A percentile compares a stretch with the other conserved stretches of the same genome.
phyloP scores from a whole-genome alignment of 2,888 invertebrate genomes.

The Steinernema scapterisci region DNA sequence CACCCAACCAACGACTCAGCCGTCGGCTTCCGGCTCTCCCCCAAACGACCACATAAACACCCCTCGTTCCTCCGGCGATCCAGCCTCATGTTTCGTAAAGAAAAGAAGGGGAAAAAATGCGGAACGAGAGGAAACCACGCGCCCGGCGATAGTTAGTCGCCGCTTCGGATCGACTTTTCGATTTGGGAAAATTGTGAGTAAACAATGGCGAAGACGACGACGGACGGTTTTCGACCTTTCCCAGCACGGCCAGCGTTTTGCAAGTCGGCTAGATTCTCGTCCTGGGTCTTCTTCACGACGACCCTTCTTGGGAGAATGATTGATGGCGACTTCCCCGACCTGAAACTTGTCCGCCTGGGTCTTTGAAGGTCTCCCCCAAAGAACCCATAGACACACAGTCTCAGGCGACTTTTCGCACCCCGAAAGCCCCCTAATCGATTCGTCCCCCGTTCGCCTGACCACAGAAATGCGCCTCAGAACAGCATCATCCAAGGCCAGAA shows the following conservation, averaged over 20 bases:
- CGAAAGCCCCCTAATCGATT: no score
- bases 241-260: no score
- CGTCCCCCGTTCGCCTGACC: neutral
- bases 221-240: neutral
- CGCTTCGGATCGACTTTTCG: neutral
- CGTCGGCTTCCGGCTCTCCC: no score
- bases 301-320: no score
- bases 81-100: neutral
- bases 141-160: neutral
- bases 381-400: no score
- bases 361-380: neutral
- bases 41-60: no score
- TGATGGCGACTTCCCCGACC: conserved; percentile 10
- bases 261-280: no score
- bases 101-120: neutral
- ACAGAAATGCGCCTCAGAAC: neutral
- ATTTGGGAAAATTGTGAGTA: neutral
- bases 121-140: neutral
- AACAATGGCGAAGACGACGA: neutral
- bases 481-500: neutral
- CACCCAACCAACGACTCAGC: no score
- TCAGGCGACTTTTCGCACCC: no score
- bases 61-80: neutral
- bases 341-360: neutral
- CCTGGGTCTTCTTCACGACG: no score